Conservation (phyloP, 2,888 invertebrate species). For the Nomada ferruginata region DNA sequence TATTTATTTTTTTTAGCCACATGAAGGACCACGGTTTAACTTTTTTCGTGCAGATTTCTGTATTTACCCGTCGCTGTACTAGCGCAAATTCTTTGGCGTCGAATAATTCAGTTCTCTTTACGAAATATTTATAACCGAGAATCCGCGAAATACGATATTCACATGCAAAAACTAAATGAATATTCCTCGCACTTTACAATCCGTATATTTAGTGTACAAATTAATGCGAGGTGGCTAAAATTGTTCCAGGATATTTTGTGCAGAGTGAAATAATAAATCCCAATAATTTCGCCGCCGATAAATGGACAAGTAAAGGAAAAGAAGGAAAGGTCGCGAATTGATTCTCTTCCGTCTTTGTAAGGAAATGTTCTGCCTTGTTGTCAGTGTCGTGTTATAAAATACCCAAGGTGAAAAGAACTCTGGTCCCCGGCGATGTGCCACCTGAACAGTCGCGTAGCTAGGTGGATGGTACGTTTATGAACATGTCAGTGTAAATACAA, state of each 20-base stretch:
- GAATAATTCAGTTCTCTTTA: background rate
- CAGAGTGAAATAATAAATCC: too few relatives aligned
- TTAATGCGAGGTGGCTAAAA: too few relatives aligned
- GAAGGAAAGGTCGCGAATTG: too few relatives aligned
- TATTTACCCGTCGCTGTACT: background rate
- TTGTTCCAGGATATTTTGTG: too few relatives aligned
- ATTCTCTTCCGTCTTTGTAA: too few relatives aligned
- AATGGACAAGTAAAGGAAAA: too few relatives aligned
- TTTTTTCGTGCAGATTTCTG: background rate
- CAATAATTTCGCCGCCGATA: too few relatives aligned
- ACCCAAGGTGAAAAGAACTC: background rate
- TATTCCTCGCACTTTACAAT: background rate
- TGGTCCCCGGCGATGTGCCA: background rate
- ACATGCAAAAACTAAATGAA: background rate
- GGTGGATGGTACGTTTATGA: constrained; percentile 13
- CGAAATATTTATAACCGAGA: too few relatives aligned
- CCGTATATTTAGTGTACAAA: too few relatives aligned
- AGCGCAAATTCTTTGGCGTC: background rate
- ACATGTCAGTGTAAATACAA: constrained; percentile 34
- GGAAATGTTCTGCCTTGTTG: too few relatives aligned
- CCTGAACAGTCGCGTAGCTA: background rate
- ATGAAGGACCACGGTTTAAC: background rate
- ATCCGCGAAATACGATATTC: background rate
- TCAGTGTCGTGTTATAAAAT: background rate
- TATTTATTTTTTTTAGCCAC: background rate